A percentile compares a stretch with the other conserved stretches of the same genome.
Conservation (phyloP, 2,888 invertebrate genomes). For the Alsophila aescularia region DNA sequence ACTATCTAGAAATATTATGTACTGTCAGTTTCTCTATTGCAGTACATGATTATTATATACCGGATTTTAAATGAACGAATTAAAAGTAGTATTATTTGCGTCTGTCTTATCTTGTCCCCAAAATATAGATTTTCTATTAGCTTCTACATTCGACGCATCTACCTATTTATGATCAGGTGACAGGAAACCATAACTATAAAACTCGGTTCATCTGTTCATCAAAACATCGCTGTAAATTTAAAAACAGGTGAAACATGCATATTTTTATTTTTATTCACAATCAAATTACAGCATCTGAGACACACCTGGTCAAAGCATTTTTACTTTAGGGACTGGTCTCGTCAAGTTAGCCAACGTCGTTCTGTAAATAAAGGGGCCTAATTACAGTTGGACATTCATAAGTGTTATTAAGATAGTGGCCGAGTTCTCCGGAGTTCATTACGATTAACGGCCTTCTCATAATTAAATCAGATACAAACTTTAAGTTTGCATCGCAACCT, state of each 20-base stretch:
- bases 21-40: no score
- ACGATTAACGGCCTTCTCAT: slow-evolving; percentile 20
- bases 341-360: slow-evolving; percentile 2
- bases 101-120: no score
- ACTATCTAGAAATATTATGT: no score
- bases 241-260: slow-evolving; percentile 30
- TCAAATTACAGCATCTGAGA: slow-evolving; percentile 37
- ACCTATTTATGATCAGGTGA: slow-evolving; percentile 17
- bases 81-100: no score
- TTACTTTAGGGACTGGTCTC: slow-evolving; percentile 8
- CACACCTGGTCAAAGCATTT: slow-evolving; percentile 34
- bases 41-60: no score
- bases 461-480: slow-evolving; percentile 24
- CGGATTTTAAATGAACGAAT: no score
- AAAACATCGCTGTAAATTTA: slow-evolving; percentile 14
- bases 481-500: slow-evolving; percentile 17
- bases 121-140: background rate
- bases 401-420: slow-evolving; percentile 28
- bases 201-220: slow-evolving; percentile 20
- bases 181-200: slow-evolving; percentile 26
- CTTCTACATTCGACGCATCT: slow-evolving; percentile 1
- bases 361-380: slow-evolving; percentile 18
- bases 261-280: slow-evolving; percentile 33
- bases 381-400: slow-evolving; percentile 24
- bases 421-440: slow-evolving; percentile 23